A percentile compares a stretch with the other conserved stretches of the same genome.
Conservation (phyloP, 2,888 invertebrate genomes). For the Sarcophaga rosellei region DNA sequence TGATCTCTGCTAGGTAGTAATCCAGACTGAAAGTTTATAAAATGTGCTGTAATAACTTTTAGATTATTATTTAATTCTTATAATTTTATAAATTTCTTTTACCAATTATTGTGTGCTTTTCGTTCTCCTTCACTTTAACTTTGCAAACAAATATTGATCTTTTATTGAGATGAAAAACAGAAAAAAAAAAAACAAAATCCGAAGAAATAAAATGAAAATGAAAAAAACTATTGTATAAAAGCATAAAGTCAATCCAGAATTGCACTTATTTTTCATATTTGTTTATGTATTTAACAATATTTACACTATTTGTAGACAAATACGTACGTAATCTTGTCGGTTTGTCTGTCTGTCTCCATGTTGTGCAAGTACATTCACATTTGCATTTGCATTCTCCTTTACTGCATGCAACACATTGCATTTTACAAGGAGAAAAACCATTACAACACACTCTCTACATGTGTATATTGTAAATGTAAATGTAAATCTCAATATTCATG, state of each 20-base stretch:
- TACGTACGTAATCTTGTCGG: neutral
- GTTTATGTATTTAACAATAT: constrained; percentile 57
- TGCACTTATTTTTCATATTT: constrained; percentile 59
- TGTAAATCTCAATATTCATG: constrained; percentile 32
- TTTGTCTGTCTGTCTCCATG: no score
- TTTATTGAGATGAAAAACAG: neutral
- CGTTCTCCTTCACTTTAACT: constrained; percentile 21
- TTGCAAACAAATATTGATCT: constrained; percentile 51
- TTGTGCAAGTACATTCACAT: neutral
- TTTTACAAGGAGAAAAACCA: neutral
- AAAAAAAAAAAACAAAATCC: no score
- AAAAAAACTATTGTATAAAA: neutral
- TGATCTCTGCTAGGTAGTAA: no score
- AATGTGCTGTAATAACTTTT: no score
- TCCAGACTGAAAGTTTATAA: no score
- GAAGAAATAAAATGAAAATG: no score
- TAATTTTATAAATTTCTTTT: no score
- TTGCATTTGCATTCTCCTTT: neutral
- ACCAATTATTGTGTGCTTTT: no score
- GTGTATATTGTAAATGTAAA: neutral
- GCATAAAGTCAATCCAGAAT: constrained; percentile 57
- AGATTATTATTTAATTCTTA: no score
- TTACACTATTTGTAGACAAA: constrained; percentile 31
- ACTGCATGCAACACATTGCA: neutral
- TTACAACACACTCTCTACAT: no score